A percentile compares a stretch with the other conserved stretches of the same genome.
These are phyloP conservation scores for Carettochelys insculpta DNA, from an alignment of 2,113 vertebrate species.

Conservation along the genomic window DNA sequence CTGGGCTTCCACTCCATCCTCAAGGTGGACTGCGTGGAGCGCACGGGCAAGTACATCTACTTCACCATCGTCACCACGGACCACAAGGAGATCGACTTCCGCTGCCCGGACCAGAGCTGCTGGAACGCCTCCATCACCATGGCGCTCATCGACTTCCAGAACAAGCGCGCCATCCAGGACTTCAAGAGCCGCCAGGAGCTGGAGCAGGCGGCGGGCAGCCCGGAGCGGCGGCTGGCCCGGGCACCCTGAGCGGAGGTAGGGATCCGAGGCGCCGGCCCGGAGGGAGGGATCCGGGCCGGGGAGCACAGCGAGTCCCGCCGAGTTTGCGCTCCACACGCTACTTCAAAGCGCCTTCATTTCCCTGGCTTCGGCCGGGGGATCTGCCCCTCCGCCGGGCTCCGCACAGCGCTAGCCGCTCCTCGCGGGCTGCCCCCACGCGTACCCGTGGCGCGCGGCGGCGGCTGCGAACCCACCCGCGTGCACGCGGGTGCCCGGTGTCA, in stretches of 20 bases:
- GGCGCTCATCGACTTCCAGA: slow-evolving; percentile 96
- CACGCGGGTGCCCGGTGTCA: too few species aligned
- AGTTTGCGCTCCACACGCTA: too few species aligned
- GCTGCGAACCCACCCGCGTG: too few species aligned
- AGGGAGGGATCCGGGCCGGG: background rate
- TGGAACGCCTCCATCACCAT: slow-evolving; percentile 96
- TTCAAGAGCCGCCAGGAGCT: slow-evolving; percentile 88
- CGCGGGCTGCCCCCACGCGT: too few species aligned
- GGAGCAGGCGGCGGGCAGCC: slow-evolving; percentile 80
- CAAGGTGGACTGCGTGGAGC: slow-evolving; percentile 97
- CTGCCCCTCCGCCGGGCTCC: too few species aligned
- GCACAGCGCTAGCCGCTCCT: too few species aligned
- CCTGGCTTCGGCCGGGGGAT: too few species aligned
- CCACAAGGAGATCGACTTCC: slow-evolving; percentile 96
- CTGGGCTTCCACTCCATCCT: slow-evolving; percentile 89
- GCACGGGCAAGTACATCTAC: slow-evolving; percentile 94
- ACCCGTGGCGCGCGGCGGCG: too few species aligned
- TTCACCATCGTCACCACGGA: slow-evolving; percentile 97
- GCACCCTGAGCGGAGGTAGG: slow-evolving; percentile 74
- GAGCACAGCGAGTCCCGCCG: too few species aligned
- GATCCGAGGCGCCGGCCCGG: too few species aligned
- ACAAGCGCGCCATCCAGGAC: slow-evolving; percentile 91
- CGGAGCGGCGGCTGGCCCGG: slow-evolving; percentile 80
- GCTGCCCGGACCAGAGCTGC: slow-evolving; percentile 89
- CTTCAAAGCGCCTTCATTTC: too few species aligned